Conservation (phyloP, 2,113 vertebrate species). For the Ciconia stormi region DNA sequence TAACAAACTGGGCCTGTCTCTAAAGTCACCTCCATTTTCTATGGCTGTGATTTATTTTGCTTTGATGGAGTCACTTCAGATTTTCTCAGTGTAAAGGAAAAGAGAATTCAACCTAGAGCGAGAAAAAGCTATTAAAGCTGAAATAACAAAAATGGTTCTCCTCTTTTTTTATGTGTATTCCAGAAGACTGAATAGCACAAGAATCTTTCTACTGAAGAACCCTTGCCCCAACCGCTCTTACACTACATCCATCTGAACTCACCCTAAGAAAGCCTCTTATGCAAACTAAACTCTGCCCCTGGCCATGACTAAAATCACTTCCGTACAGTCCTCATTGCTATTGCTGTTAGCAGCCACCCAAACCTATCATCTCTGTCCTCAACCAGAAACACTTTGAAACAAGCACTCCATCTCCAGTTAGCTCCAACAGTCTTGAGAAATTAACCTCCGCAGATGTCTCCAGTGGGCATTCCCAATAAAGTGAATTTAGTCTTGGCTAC, state of each 20-base stretch:
- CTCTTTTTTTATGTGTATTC: not conserved
- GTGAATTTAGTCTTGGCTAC: not conserved
- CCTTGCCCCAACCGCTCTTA: not conserved
- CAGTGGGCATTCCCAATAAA: not conserved
- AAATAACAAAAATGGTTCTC: not conserved
- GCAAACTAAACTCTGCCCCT: not conserved
- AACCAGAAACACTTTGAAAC: not conserved
- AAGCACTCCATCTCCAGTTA: not conserved
- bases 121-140: not conserved
- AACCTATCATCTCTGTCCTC: not conserved
- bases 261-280: not conserved
- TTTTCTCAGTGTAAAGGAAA: not conserved
- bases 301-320: not conserved
- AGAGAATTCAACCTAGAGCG: not conserved
- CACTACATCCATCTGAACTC: not conserved
- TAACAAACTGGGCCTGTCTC: not conserved
- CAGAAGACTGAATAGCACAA: not conserved
- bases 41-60: not conserved
- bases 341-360: not conserved
- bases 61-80: not conserved
- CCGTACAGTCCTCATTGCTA: not conserved
- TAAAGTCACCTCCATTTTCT: not conserved
- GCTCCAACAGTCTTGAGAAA: not conserved
- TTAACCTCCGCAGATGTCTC: not conserved
- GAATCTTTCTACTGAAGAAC: not conserved